Evolutionary conservation across 2,113 vertebrate genomes (phyloP).

Genomic region (Raja brachyura): DNA sequence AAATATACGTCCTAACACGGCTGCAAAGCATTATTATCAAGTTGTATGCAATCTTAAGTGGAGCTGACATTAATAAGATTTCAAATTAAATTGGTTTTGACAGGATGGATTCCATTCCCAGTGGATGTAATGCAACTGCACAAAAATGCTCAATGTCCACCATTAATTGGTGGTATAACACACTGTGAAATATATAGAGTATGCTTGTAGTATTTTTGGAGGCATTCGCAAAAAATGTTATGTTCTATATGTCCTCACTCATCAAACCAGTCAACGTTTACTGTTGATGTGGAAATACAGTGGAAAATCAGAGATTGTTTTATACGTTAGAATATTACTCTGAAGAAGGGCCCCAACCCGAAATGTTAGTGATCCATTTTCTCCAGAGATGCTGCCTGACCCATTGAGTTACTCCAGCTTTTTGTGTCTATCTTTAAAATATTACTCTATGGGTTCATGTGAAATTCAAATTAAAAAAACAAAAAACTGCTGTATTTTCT

Average conservation of each 20-base stretch:
- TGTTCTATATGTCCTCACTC: background rate
- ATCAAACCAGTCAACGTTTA: background rate
- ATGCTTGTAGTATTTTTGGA: background rate
- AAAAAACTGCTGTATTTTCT: background rate
- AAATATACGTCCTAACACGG: background rate
- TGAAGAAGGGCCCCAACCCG: too few relatives aligned
- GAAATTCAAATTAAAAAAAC: background rate
- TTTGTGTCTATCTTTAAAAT: too few relatives aligned
- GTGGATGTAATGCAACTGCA: background rate
- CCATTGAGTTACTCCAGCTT: too few relatives aligned
- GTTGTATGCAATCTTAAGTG: background rate
- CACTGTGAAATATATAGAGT: background rate
- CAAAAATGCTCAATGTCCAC: background rate
- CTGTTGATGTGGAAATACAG: too few relatives aligned
- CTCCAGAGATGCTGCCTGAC: too few relatives aligned
- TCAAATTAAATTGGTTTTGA: background rate
- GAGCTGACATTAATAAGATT: background rate
- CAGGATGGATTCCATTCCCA: background rate
- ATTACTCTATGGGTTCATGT: background rate
- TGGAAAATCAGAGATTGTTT: background rate
- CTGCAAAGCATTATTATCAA: conserved; percentile 6
- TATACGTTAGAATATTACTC: too few relatives aligned
- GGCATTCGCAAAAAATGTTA: background rate
- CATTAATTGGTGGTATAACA: background rate
- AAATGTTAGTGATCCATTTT: too few relatives aligned